phyloP scores from a whole-genome alignment of 1,140 invertebrate genomes.

The Caenorhabditis elegans region WBcel235 BX284602.5:20501-21000 shows the following conservation, averaged over 20 bases:
- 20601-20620: not conserved
- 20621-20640: not conserved
- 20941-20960: not conserved
- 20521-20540: too few relatives aligned
- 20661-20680: not conserved
- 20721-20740: not conserved
- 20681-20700: not conserved
- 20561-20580: too few relatives aligned
- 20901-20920: not conserved
- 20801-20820: not conserved
- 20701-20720: not conserved
- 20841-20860: not conserved
- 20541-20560: too few relatives aligned
- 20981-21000: not conserved
- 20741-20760: not conserved
- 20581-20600: not conserved
- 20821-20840: not conserved
- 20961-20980: not conserved
- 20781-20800: not conserved
- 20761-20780: not conserved
- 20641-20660: not conserved
- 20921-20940: not conserved
- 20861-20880: not conserved
- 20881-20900: not conserved
- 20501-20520: too few relatives aligned